Evolutionary conservation across 2,113 vertebrate species (phyloP).

Genomic region (Ictalurus punctatus): DNA sequence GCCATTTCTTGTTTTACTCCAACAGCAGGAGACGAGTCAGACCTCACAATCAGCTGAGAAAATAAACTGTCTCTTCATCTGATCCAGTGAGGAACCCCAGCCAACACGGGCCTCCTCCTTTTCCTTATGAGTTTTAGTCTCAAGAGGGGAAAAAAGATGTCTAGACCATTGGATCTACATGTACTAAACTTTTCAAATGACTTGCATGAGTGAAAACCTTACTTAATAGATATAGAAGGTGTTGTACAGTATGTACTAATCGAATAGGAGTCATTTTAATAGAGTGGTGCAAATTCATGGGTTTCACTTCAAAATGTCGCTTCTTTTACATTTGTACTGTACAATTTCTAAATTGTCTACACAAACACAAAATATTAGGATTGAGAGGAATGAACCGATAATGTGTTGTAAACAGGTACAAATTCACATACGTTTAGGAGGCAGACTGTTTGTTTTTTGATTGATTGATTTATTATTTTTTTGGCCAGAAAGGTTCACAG

Average conservation of each 20-base stretch:
- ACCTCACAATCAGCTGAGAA: constrained; percentile 1
- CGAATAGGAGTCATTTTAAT: neutral
- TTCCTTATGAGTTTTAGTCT: neutral
- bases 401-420: neutral
- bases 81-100: neutral
- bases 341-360: no score
- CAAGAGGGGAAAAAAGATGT: neutral
- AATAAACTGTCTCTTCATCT: neutral
- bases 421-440: neutral
- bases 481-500: no score
- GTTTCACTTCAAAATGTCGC: neutral
- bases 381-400: no score
- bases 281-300: neutral
- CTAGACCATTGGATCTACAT: neutral
- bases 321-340: neutral
- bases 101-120: neutral
- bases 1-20: neutral
- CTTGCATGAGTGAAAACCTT: neutral
- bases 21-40: neutral
- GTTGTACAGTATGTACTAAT: neutral
- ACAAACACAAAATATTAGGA: neutral
- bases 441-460: neutral
- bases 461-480: neutral
- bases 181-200: neutral
- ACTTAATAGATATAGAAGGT: neutral